Base-by-base conservation (phyloP, 2,113 vertebrate genomes). In the Agelaius phoeniceus region DNA sequence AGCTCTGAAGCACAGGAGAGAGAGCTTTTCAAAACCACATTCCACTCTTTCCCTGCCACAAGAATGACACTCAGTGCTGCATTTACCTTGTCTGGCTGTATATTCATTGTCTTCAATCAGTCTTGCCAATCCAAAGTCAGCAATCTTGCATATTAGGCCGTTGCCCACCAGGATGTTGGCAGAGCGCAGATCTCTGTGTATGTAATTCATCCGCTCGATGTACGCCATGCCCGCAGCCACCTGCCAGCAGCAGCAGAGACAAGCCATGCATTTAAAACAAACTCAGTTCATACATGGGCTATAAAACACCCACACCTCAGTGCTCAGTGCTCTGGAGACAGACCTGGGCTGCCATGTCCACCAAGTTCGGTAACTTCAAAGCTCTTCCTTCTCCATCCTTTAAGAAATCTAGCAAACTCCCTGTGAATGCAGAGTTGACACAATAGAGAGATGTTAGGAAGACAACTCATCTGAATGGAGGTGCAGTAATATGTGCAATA, bases 171-270 rank as follows among this genome's bases (percentile, higher is more conserved):
- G 98, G 89, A 99, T 99, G 97, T 99, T 99, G 82, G 99, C 99
- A 6, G 99, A 99, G 39, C 99, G 98, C 91, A 99, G 98, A 67
- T 99, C 99, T 97, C 99, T 98, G 97, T 99, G 99, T 94, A 99
- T 99, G 75, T 99, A 99, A 97, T 99, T 99, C 99, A 99, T 99
- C 83, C 99, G 98, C 97, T 99, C 99, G 4, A 99, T 99, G 97
- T 99, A 99, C 15, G 99, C 99, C 99, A 99, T 99, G 33, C 99
- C 99, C 15, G 97, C 99, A 7, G 99, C 98, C 95, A 99, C 98
- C 99, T 99, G 97, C 0, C 15, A 23, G 80, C 73, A 89, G 58
- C 46, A 68, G 3, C 27, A 44, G 54, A 89, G n/a, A 63, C 33
- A 87, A n/a, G 6, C 1, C 3, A 43, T 0, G 35, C 68, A 20